Evolutionary conservation across 2,113 vertebrate species (phyloP).

Genomic region (Salvelinus namaycush): DNA sequence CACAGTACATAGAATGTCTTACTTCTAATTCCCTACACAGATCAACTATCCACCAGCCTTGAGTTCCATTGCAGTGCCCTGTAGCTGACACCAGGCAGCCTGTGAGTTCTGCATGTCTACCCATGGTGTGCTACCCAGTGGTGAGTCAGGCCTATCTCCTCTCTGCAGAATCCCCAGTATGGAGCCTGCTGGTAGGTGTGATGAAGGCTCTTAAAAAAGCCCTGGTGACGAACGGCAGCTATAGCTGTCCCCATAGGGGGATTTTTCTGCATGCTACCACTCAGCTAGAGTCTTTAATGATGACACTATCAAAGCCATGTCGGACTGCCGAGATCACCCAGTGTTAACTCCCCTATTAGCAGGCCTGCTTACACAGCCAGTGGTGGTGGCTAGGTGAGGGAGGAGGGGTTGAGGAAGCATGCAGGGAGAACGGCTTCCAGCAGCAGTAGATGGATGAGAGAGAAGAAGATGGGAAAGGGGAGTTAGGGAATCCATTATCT

Average conservation of each 20-base stretch:
- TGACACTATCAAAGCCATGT: background rate
- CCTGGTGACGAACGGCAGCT: background rate
- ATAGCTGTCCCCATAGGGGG: background rate
- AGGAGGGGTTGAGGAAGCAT: background rate
- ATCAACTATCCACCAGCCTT: background rate
- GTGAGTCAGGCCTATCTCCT: background rate
- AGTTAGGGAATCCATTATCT: too few relatives aligned
- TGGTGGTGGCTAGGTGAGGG: background rate
- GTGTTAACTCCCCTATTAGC: background rate
- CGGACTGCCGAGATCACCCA: background rate
- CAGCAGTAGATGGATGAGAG: too few relatives aligned
- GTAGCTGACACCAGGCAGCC: background rate
- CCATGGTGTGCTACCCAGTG: background rate
- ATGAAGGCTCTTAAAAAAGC: background rate
- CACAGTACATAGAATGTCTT: background rate
- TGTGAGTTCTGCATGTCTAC: background rate
- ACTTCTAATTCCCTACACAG: background rate
- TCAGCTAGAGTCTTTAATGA: background rate
- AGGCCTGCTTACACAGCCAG: background rate
- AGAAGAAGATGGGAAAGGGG: too few relatives aligned
- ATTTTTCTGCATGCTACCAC: background rate
- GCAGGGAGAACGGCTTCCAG: background rate
- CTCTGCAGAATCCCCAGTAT: background rate
- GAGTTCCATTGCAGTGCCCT: background rate
- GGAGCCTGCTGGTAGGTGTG: background rate